Evolutionary conservation across 2,797 vertebrate species (phyloP).

Genomic region (Bovichtus diacanthus): DNA sequence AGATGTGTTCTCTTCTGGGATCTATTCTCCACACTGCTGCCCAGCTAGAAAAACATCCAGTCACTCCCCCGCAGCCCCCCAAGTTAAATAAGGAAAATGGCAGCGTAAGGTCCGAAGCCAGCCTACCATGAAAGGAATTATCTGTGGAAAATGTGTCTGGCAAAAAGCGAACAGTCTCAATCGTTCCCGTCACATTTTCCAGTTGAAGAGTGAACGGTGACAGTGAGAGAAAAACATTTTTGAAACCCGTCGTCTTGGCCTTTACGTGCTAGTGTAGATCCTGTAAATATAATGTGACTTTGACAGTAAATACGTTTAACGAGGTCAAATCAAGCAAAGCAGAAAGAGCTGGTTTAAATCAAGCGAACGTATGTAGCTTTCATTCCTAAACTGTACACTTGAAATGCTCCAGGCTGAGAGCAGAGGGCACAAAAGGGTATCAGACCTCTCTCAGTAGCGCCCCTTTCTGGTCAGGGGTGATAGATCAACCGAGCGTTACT

Average conservation of each 20-base stretch:
- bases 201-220: slow-evolving; percentile 63
- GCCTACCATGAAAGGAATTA: slow-evolving; percentile 83
- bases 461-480: slow-evolving; percentile 76
- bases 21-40: slow-evolving; percentile 81
- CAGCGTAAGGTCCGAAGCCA: slow-evolving; percentile 76
- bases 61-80: slow-evolving; percentile 67
- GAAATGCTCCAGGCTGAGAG: slow-evolving; percentile 32
- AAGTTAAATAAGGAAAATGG: slow-evolving; percentile 83
- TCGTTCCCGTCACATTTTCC: slow-evolving; percentile 76
- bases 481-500: slow-evolving; percentile 67
- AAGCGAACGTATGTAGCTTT: slow-evolving; percentile 32
- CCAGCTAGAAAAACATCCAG: slow-evolving; percentile 85
- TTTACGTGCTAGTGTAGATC: slow-evolving; percentile 37
- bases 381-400: slow-evolving; percentile 23
- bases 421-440: slow-evolving; percentile 46
- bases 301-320: slow-evolving; percentile 66
- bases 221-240: slow-evolving; percentile 42
- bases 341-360: slow-evolving; percentile 52
- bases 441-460: slow-evolving; percentile 76
- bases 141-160: slow-evolving; percentile 85
- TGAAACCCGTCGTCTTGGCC: slow-evolving; percentile 44
- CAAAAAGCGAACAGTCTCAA: slow-evolving; percentile 66
- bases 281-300: slow-evolving; percentile 59
- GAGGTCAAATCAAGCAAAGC: slow-evolving; percentile 59
- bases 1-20: slow-evolving; percentile 84